Base-by-base conservation (phyloP, 2,888 invertebrate species). In the Epinotia brunnichana region DNA sequence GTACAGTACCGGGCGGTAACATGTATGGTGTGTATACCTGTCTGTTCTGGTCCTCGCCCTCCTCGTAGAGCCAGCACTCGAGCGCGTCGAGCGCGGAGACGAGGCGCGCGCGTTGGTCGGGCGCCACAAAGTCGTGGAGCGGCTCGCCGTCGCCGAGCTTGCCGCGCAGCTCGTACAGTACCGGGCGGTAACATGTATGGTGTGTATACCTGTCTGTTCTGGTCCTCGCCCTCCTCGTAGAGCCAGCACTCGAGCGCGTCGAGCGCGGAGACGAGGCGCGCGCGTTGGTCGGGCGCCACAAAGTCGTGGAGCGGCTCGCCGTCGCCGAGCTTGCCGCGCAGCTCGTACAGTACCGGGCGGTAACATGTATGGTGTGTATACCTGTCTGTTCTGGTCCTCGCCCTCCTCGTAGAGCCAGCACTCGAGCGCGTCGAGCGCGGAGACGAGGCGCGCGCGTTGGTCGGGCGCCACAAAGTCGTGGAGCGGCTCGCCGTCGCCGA, bases 21-120 rank as follows among this genome's bases (percentile, higher is more conserved):
- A 29, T 29, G 44, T 15, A 13, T 13, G 13, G 4, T 15, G 13
- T 15, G 44, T 51, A 29, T 29, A 51, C 51, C 51, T 51, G 51
- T 51, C 51, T 51, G 51, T 51, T 51, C 51, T 51, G 51, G 51
- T 51, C 51, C 51, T 51, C 51, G 51, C 51, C 51, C 51, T 51
- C 51, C 51, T 51, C 51, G 51, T 51, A 51, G 51, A 51, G 51
- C 51, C 51, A 51, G 51, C 17, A 15, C 51, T 51, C 51, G 51
- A 51, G 51, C 51, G 51, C n/a, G 51, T 51, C 51, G 51, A 51
- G 51, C 51, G 51, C 51, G 51, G 17, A 15, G 17, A 51, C 51
- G 51, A 51, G 51, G n/a, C 51, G 17, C 3, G 51, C 51, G 51
- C 51, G 51, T 17, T 51, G 51, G 51, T 17, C 51, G 51, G 17